Evolutionary conservation across 2,113 vertebrate genomes (phyloP).

Genomic region (Oceanites oceanicus): DNA sequence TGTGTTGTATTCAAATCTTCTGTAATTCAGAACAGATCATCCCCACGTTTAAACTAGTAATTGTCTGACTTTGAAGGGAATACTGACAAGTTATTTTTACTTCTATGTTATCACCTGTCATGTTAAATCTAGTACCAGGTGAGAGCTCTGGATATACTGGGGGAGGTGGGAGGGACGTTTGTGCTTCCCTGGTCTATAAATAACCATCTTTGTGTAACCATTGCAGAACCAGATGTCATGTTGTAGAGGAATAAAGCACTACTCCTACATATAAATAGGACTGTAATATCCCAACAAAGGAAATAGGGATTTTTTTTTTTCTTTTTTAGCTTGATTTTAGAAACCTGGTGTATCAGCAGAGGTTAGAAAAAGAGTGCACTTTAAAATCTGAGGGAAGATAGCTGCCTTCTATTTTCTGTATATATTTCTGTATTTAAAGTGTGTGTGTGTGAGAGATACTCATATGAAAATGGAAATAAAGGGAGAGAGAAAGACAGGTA

Average conservation of each 20-base stretch:
- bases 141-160: neutral
- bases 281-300: neutral
- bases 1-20: neutral
- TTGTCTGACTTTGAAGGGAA: constrained; percentile 16
- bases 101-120: constrained; percentile 25
- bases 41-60: neutral
- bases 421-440: neutral
- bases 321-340: neutral
- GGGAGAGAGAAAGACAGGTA: neutral
- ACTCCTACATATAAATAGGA: neutral
- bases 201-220: constrained; percentile 13
- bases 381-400: neutral
- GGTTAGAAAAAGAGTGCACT: neutral
- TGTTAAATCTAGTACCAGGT: constrained; percentile 40
- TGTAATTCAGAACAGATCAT: neutral
- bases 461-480: neutral
- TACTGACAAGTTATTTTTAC: constrained; percentile 41
- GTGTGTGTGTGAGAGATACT: neutral
- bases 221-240: neutral
- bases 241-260: neutral
- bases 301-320: neutral
- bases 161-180: neutral
- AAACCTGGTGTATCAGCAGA: neutral
- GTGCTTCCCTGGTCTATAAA: constrained; percentile 43
- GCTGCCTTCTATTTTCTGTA: neutral